Evolutionary conservation across 2,888 invertebrate species (phyloP).

Genomic region (Drosophila diplacantha): DNA sequence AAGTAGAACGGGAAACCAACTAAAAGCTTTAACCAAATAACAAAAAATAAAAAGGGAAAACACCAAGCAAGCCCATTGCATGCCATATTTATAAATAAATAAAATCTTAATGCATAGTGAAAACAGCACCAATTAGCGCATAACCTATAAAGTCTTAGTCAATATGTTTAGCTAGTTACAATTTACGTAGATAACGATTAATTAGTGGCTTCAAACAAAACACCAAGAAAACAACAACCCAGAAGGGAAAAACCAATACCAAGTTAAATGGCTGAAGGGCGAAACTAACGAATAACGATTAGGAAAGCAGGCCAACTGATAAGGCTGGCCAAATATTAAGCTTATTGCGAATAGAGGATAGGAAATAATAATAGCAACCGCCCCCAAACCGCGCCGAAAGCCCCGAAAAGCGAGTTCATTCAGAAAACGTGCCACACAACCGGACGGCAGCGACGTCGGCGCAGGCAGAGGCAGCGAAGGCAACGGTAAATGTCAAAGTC

Average conservation of each 20-base stretch:
- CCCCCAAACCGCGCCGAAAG: conserved; percentile 33
- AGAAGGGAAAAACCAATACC: conserved; percentile 41
- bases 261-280: conserved; percentile 51
- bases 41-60: conserved; percentile 52
- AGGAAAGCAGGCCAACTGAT: conserved; percentile 64
- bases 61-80: conserved; percentile 52
- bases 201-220: conserved; percentile 74
- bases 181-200: conserved; percentile 59
- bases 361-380: conserved; percentile 37
- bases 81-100: conserved; percentile 26
- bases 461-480: conserved; percentile 12
- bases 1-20: conserved; percentile 46
- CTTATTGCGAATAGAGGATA: conserved; percentile 44
- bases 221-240: conserved; percentile 65
- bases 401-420: conserved; percentile 59
- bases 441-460: conserved; percentile 46
- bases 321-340: conserved; percentile 48
- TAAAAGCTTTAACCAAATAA: conserved; percentile 62
- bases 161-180: conserved; percentile 67
- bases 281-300: conserved; percentile 72
- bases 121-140: conserved; percentile 66
- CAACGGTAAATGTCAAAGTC: conserved; percentile 66
- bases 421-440: conserved; percentile 69
- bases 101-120: conserved; percentile 47
- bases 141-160: conserved; percentile 49